Evolutionary conservation across 2,797 vertebrate species (phyloP).

Genomic region (Mus spretus): DNA sequence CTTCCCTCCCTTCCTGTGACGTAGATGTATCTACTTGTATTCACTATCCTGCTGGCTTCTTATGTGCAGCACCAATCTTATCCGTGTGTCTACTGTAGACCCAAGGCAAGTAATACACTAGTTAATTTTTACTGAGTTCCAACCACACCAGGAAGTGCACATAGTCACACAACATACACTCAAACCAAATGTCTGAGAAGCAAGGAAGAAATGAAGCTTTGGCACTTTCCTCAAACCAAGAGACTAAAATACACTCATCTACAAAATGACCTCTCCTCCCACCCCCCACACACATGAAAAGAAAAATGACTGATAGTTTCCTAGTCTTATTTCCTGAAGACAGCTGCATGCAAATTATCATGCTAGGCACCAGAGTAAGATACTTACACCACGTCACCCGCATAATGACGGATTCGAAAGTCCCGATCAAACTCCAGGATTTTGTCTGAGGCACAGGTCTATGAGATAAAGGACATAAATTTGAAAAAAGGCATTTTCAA

Average conservation of each 20-base stretch:
- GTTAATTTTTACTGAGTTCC: neutral
- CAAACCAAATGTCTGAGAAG: conserved; percentile 12
- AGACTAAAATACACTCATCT: conserved; percentile 39
- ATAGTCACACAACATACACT: neutral
- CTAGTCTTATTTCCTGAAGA: conserved; percentile 13
- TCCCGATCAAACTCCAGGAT: conserved; percentile 97
- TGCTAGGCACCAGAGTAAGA: conserved; percentile 3
- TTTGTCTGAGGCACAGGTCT: conserved; percentile 97
- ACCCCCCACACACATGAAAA: neutral
- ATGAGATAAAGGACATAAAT: conserved; percentile 72
- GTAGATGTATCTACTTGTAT: neutral
- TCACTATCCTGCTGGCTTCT: neutral
- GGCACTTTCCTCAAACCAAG: conserved; percentile 38
- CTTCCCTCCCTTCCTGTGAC: neutral
- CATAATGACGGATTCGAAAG: conserved; percentile 98
- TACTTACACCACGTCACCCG: conserved; percentile 97
- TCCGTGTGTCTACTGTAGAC: neutral
- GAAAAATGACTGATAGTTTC: conserved; percentile 14
- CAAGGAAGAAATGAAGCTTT: conserved; percentile 59
- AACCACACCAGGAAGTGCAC: neutral
- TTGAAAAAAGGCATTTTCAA: conserved; percentile 51
- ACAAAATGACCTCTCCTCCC: neutral
- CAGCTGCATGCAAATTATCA: conserved; percentile 41
- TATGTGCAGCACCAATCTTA: neutral
- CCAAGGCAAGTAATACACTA: neutral